Evolutionary conservation across 2,797 vertebrate species (phyloP).

Genomic region (Odontamblyopus lacepedii): DNA sequence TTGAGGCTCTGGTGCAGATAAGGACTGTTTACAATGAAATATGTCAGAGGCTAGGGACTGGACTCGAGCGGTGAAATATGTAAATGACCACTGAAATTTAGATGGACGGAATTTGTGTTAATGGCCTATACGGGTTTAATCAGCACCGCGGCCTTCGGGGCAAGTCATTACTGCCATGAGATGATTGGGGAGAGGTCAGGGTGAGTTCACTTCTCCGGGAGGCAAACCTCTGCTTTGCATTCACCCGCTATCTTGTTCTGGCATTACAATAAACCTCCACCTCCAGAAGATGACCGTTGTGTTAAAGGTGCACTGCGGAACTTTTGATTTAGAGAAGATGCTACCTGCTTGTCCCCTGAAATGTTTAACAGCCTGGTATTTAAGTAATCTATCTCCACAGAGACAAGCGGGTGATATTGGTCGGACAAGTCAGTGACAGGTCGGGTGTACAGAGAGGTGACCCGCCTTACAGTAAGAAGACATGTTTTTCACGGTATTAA

Average conservation of each 20-base stretch:
- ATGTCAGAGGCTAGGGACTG: background rate
- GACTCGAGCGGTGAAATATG: background rate
- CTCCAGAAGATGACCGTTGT: constrained; percentile 14
- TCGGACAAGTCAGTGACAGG: too few relatives aligned
- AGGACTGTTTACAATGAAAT: background rate
- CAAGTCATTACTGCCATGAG: constrained; percentile 11
- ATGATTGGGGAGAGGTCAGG: constrained; percentile 16
- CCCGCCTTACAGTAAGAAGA: too few relatives aligned
- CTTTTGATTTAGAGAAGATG: too few relatives aligned
- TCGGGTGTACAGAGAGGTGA: too few relatives aligned
- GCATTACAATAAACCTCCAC: background rate
- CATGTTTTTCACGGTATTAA: too few relatives aligned
- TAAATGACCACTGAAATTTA: constrained; percentile 1
- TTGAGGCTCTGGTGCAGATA: constrained; percentile 12
- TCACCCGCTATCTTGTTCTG: background rate
- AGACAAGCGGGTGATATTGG: too few relatives aligned
- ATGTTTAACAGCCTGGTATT: too few relatives aligned
- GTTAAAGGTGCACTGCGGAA: background rate
- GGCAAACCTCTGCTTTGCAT: background rate
- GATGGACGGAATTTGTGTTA: background rate
- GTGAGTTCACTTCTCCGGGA: constrained; percentile 5
- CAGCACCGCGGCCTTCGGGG: background rate
- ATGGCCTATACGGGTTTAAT: background rate
- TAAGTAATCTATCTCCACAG: too few relatives aligned
- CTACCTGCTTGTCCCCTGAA: too few relatives aligned